Evolutionary conservation across 1,140 invertebrate genomes (phyloP).

Genomic region (Onthophagus taurus): DNA sequence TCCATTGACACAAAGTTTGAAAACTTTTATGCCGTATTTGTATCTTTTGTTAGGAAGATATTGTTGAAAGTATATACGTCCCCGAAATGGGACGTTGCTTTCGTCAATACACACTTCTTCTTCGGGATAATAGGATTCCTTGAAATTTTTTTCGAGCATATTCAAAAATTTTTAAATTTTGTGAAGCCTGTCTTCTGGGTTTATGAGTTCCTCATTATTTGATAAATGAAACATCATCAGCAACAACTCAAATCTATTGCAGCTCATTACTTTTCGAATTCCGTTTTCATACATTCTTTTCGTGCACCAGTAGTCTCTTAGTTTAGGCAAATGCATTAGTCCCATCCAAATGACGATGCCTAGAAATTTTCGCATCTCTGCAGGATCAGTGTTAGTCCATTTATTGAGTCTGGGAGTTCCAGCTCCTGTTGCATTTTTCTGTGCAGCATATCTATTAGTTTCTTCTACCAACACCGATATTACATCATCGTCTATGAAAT

Average conservation of each 20-base stretch:
- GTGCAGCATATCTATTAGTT: conserved; percentile 9
- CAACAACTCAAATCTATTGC: conserved; percentile 6
- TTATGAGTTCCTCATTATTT: background rate
- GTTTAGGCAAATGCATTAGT: background rate
- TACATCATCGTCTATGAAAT: no score
- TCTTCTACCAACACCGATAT: no score
- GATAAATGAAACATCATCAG: background rate
- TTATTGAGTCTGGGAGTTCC: no score
- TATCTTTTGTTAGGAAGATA: conserved; percentile 36
- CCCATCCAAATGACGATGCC: conserved; percentile 9
- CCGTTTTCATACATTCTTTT: conserved; percentile 2
- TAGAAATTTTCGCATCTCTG: conserved; percentile 1
- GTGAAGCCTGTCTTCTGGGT: conserved; percentile 1
- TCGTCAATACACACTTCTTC: conserved; percentile 29
- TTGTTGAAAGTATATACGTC: conserved; percentile 33
- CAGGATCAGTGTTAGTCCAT: background rate
- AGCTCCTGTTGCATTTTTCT: conserved; percentile 5
- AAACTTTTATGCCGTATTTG: conserved; percentile 38
- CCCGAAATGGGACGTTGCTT: conserved; percentile 36
- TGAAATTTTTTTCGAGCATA: conserved; percentile 4
- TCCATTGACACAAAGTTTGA: conserved; percentile 33
- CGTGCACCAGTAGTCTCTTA: conserved; percentile 3
- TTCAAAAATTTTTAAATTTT: conserved; percentile 3
- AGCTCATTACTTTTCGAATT: conserved; percentile 1
- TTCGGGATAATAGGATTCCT: background rate